A percentile compares a stretch with the other conserved stretches of the same genome.
These are phyloP conservation scores for Embidobia sp. DNA, from an alignment of 2,888 invertebrate species.

Conservation along the genomic window DNA sequence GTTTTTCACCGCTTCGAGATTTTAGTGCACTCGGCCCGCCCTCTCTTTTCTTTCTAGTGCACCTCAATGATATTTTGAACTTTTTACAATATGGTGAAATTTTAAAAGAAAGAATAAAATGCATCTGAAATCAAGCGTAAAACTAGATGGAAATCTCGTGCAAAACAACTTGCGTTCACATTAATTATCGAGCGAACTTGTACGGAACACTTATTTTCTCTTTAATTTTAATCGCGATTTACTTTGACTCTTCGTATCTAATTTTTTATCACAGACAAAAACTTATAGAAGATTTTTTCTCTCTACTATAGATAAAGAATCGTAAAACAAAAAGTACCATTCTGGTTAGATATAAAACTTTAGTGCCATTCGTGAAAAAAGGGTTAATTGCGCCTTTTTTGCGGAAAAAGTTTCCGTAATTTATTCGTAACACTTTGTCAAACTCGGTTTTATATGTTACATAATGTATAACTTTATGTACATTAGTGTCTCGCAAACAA, in stretches of 20 bases:
- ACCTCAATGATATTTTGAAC: conserved; percentile 34
- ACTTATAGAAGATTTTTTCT: neutral
- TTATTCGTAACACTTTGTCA: neutral
- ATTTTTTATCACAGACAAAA: neutral
- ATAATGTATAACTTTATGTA: neutral
- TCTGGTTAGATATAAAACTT: no score
- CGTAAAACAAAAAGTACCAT: no score
- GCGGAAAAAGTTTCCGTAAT: no score
- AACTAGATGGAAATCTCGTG: conserved; percentile 6
- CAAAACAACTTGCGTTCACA: neutral
- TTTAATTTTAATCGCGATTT: conserved; percentile 1
- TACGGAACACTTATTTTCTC: neutral
- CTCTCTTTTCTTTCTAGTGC: conserved; percentile 30
- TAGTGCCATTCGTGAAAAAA: no score
- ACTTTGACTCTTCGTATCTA: neutral
- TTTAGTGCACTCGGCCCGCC: conserved; percentile 20
- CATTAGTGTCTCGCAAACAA: conserved; percentile 9
- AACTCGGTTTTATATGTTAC: neutral
- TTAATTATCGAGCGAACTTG: conserved; percentile 8
- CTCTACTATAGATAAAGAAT: neutral
- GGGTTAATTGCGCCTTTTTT: no score
- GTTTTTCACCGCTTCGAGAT: conserved; percentile 27
- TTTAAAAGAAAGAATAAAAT: neutral
- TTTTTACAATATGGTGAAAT: conserved; percentile 20
- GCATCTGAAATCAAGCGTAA: conserved; percentile 9